phyloP scores from a whole-genome alignment of 2,888 invertebrate species.

The Drosophila subsilvestris region DNA sequence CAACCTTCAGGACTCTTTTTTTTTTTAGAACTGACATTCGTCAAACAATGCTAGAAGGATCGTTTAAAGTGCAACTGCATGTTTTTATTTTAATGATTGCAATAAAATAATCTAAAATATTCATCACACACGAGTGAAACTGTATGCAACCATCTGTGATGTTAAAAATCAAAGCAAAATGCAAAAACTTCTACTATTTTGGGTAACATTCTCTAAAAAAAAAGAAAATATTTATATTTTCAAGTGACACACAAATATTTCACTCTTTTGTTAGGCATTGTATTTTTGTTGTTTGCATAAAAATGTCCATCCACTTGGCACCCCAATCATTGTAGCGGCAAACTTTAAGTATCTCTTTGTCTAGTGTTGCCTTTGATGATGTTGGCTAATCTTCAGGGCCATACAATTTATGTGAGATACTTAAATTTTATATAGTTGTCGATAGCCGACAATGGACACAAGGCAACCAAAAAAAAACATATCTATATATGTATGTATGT shows the following conservation, averaged over 20 bases:
- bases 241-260: not conserved
- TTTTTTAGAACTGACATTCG: not conserved
- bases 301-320: not conserved
- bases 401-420: conserved; percentile 67
- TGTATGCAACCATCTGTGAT: not conserved
- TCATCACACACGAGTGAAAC: not conserved
- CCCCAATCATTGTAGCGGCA: not conserved
- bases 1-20: too few relatives aligned
- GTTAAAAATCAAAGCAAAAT: not conserved
- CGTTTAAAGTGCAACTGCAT: not conserved
- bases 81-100: not conserved
- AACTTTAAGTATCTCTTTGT: conserved; percentile 9
- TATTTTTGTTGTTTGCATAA: not conserved
- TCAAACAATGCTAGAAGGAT: not conserved
- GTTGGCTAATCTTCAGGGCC: conserved; percentile 17
- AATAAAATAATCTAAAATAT: not conserved
- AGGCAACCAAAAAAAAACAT: conserved; percentile 1
- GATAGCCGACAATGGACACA: conserved; percentile 49
- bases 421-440: conserved; percentile 72
- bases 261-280: not conserved
- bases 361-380: conserved; percentile 18
- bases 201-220: not conserved
- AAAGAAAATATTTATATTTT: not conserved
- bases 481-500: conserved; percentile 6
- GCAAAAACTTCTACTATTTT: too few relatives aligned